These are phyloP conservation scores for Drosophila grimshawi DNA, from an alignment of 1,140 invertebrate genomes.

Conservation along the genomic window DNA sequence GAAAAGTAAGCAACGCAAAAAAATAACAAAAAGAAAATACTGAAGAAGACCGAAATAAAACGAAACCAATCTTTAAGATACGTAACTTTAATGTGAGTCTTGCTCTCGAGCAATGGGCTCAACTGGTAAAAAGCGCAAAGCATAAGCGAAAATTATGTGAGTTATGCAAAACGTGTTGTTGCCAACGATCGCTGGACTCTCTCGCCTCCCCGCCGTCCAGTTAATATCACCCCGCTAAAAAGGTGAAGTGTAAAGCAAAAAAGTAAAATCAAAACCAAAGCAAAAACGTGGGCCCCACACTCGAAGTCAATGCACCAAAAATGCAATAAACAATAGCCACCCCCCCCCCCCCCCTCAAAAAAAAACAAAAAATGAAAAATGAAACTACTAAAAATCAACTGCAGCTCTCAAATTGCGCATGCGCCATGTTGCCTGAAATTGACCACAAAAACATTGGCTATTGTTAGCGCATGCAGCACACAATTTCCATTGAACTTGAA, in stretches of 20 bases:
- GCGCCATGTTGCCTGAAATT: constrained; percentile 31
- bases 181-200: not conserved
- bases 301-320: constrained; percentile 40
- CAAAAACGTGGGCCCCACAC: constrained; percentile 5
- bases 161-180: constrained; percentile 75
- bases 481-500: constrained; percentile 51
- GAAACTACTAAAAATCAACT: not conserved
- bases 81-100: constrained; percentile 63
- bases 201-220: not conserved
- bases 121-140: constrained; percentile 47
- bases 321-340: not conserved
- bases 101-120: constrained; percentile 2
- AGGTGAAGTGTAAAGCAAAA: constrained; percentile 5
- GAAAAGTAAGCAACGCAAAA: constrained; percentile 38
- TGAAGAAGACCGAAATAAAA: not conserved
- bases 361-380: not conserved
- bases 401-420: constrained; percentile 44
- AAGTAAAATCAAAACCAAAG: not conserved
- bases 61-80: constrained; percentile 57
- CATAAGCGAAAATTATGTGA: constrained; percentile 73
- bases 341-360: not conserved
- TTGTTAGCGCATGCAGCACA: not conserved
- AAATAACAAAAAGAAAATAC: not conserved
- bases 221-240: constrained; percentile 42
- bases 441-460: not conserved